Base-by-base conservation (phyloP, 2,797 vertebrate species). In the Gila robusta region DNA sequence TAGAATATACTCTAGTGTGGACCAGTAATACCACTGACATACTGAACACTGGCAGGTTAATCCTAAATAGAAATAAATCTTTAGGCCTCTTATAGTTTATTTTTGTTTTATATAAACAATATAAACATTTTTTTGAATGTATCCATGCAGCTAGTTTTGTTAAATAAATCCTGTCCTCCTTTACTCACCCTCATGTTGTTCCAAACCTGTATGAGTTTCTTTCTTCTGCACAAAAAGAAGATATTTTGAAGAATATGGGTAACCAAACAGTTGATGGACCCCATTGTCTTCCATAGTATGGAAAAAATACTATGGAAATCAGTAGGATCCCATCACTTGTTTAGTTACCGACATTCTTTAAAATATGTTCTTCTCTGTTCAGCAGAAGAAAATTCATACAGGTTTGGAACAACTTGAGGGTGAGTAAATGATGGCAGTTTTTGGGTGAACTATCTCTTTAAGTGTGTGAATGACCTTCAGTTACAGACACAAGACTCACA, bases 401-500 rank as follows among this genome's bases (percentile, higher is more conserved):
- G 26, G 5, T 64, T 64, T 64, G 26, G 6, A 7, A 28, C 12
- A 28, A 28, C 26, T 28, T 66, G 12, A 66, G 62, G 62, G 62
- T 17, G 62, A 32, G 62, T 66, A 32, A 17, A 32, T 66, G 14
- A 28, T 16, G 54, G 28, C 59, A 28, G 10, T 66, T 66, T 64
- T 66, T 66, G 64, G 28, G 28, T 66, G 64, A 62, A 62, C 23
- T 10, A 19, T 66, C 16, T 16, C 64, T 66, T 66, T 32, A 16
- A 3, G n/a, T 7, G 26, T n/a, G 66, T 62, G 17, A 37, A 44
- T 4, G 2, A 6, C 10, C 3, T 72, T 86, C 80, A 80, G 14
- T 49, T 44, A 32, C 71, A 59, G 76, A 71, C 26, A 70, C 37
- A 5, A 59, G 66, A 47, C 52, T 91, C 86, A 87, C 71, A 47